A percentile compares a stretch with the other conserved stretches of the same genome.
phyloP scores from a whole-genome alignment of 2,797 vertebrate genomes.

The Gastrophryne carolinensis region DNA sequence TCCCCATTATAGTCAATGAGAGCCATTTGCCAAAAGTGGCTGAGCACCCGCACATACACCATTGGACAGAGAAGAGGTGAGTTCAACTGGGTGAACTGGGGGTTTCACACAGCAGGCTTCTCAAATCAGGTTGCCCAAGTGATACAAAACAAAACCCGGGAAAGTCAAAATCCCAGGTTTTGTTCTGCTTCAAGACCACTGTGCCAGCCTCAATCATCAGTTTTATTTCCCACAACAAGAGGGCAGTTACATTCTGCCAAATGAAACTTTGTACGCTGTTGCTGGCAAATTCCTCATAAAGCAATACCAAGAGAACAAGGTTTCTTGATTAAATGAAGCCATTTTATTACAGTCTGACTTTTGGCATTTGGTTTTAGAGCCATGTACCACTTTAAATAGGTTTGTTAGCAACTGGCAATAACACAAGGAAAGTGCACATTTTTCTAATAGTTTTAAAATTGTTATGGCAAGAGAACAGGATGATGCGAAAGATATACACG shows the following conservation, averaged over 20 bases:
- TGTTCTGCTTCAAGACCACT: constrained; percentile 38
- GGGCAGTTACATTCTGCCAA: constrained; percentile 49
- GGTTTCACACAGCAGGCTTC: no score
- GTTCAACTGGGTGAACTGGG: no score
- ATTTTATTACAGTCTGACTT: constrained; percentile 20
- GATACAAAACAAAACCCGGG: no score
- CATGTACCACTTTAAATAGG: constrained; percentile 15
- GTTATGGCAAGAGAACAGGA: not conserved
- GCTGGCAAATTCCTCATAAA: constrained; percentile 57
- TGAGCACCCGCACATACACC: no score
- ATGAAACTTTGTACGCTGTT: constrained; percentile 44
- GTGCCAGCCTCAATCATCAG: constrained; percentile 43
- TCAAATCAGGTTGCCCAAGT: no score
- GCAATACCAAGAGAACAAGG: constrained; percentile 32
- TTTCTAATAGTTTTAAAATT: not conserved
- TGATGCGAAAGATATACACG: no score
- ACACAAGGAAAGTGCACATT: not conserved
- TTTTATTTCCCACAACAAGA: constrained; percentile 28
- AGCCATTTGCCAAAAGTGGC: no score
- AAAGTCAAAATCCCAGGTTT: no score
- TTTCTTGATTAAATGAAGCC: constrained; percentile 32
- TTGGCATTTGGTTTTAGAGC: constrained; percentile 38
- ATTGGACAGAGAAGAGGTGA: no score
- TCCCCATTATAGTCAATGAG: no score
- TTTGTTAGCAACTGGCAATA: not conserved